Evolutionary conservation across 2,797 vertebrate species (phyloP), one percentile per base, ranked within the genome.

Genomic region (Sebastes nivosus): DNA sequence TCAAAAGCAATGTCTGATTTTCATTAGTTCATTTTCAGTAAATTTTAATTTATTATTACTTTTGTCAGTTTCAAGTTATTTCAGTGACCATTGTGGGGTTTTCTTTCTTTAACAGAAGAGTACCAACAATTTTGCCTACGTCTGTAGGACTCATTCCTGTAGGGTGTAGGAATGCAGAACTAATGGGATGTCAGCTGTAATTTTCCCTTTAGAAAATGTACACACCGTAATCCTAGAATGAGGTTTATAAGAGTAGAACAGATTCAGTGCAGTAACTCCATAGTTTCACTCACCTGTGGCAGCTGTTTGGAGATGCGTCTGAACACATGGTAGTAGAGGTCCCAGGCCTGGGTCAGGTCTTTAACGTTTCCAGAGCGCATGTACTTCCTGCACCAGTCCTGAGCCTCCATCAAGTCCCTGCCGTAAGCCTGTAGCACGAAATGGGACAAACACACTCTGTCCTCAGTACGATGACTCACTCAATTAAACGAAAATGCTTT

Each of bases 291-390:
- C 50, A 99, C 99, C 97, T 99, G 99, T 14, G 98, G 98, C 84
- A 99, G 95, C 92, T 99, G 99, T 89, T 99, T 99, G 67, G 99
- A 99, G 90, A 99, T 99, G 5, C 99, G 96, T 78, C 99, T 95
- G 95, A 99, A 99, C 22, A 99, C 99, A 0, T 99, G 99, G 79
- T 99, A 99, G 87, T 99, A 99, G 70, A 99, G 97, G 84, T 99
- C 99, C 99, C 99, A 99, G 71, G 99, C 99, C 88, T 99, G 99
- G 0, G 99, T 99, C 75, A 99, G 95, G 91, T 99, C 99, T 91
- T 99, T 99, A 55, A 99, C 98, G 0, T 99, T 99, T 58, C 98
- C 99, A 1, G 99, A 99, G 46, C 99, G 98, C 98, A 99, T 99
- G 91, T 99, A 99, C 88, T 99, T 99, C 88, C 98, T 94, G 91